phyloP scores from a whole-genome alignment of 2,113 vertebrate species.

The Lonchura striata region DNA sequence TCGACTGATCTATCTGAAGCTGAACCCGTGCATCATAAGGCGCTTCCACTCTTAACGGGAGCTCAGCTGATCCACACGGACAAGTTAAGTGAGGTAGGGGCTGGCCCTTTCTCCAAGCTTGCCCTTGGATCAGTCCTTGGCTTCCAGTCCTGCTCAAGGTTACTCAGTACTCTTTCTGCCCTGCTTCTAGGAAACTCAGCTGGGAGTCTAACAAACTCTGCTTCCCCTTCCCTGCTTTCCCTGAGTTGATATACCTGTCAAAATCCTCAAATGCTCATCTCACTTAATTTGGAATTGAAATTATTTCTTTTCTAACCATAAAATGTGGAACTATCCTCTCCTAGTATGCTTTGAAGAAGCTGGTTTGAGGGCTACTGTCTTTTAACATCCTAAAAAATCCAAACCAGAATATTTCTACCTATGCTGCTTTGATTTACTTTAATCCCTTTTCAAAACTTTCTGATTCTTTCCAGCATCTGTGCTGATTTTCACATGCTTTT shows the following conservation, averaged over 20 bases:
- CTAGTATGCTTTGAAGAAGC: slow-evolving; percentile 12
- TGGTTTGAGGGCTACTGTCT: slow-evolving; percentile 9
- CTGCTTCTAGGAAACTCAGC: slow-evolving; percentile 21
- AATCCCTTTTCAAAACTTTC: slow-evolving; percentile 11
- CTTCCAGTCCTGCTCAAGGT: slow-evolving; percentile 66
- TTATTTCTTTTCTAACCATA: not conserved
- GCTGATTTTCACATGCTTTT: slow-evolving; percentile 31
- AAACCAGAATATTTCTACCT: slow-evolving; percentile 36
- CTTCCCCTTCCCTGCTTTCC: slow-evolving; percentile 46
- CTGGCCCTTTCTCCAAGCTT: slow-evolving; percentile 74
- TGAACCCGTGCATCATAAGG: slow-evolving; percentile 80
- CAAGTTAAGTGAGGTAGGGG: slow-evolving; percentile 84
- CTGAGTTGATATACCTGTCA: not conserved
- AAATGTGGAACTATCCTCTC: not conserved
- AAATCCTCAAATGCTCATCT: not conserved
- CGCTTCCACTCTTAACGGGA: slow-evolving; percentile 80
- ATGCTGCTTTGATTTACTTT: slow-evolving; percentile 12
- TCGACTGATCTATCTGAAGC: slow-evolving; percentile 80
- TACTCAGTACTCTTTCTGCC: slow-evolving; percentile 43
- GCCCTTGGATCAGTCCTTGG: slow-evolving; percentile 75
- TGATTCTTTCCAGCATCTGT: not conserved
- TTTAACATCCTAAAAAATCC: not conserved
- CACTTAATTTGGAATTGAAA: slow-evolving; percentile 32
- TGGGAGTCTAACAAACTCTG: slow-evolving; percentile 33
- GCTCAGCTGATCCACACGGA: slow-evolving; percentile 80